Evolutionary conservation across 53 echinoderm and acorn worm genomes (phyloP), one percentile per base, ranked within the genome.

Genomic region (Arbacia lixula): DNA sequence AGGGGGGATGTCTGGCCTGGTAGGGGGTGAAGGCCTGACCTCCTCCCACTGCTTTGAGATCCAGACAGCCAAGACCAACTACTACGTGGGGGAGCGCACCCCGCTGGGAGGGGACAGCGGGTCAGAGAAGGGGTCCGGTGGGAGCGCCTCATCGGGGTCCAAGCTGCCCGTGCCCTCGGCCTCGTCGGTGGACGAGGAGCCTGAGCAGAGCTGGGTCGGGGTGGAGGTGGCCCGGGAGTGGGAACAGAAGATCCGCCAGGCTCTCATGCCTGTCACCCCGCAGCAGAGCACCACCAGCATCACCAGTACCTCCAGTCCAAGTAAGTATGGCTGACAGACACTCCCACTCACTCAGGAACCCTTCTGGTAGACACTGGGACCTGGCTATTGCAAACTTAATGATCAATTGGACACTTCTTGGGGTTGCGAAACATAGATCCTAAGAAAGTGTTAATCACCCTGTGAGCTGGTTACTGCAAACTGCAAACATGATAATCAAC

Each of bases 221-320:
- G 87, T 84, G 26, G 86, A 87, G 33, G 87, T 96, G 11, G 94
- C 99, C 22, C 83, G 66, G 43, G 86, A 90, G 19, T 99, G 99
- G 99, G 99, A 99, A 63, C 88, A 87, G 65, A 92, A 95, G 82
- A 95, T 99, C 40, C 84, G 95, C 2, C 92, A 90, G 50, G 99
- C 99, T 0, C 88, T 99, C 68, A 99, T 99, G 99, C 99, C 99
- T 14, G 99, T 99, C 21, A 99, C 99, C 0, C 94, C 94, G 3
- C 94, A 94, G 66, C 99, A 94, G 85, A 92, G 92, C 34, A 76
- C 91, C 31, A 86, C 94, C 38, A 90, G 92, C 58, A 95, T 86
- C 41, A 88, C 90, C 40, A 94, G 99, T 84, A 91, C 91, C 36
- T 96, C 96, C 30, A 96, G 93, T 89, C 95, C 95, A 66, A 92